phyloP scores from a whole-genome alignment of 1,140 invertebrate species.

The Wiebesia pumilae region DNA sequence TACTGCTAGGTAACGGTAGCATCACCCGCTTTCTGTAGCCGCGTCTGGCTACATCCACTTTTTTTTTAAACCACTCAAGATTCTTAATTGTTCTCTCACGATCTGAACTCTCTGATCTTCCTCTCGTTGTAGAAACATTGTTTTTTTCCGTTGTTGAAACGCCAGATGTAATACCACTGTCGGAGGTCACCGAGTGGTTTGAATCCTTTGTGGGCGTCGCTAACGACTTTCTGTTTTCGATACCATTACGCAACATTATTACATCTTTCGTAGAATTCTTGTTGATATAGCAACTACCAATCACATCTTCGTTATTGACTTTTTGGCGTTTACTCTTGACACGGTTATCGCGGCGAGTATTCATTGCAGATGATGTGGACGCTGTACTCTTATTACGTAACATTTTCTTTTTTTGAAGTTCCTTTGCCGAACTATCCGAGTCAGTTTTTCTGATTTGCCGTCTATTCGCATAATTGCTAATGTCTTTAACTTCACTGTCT shows the following conservation, averaged over 20 bases:
- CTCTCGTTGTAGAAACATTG: constrained; percentile 45
- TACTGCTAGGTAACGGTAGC: constrained; percentile 56
- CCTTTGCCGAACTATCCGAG: constrained; percentile 57
- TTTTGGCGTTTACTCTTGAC: constrained; percentile 57
- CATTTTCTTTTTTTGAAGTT: constrained; percentile 46
- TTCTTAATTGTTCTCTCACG: constrained; percentile 61
- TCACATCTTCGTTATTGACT: constrained; percentile 17
- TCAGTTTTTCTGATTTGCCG: constrained; percentile 58
- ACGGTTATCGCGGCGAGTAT: neutral
- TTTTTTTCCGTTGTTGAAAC: constrained; percentile 65
- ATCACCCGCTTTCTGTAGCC: constrained; percentile 65
- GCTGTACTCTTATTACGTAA: constrained; percentile 60
- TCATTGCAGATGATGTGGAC: neutral
- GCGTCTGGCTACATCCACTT: constrained; percentile 63
- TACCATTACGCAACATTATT: neutral
- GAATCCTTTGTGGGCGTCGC: constrained; percentile 59
- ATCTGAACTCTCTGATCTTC: constrained; percentile 62
- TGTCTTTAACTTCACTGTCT: constrained; percentile 46
- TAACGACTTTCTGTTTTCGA: neutral
- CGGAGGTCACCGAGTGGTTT: constrained; percentile 59
- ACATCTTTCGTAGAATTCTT: neutral
- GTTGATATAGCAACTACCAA: neutral
- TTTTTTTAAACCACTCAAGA: constrained; percentile 64
- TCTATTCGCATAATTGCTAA: constrained; percentile 53
- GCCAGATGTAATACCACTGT: constrained; percentile 68